Base-by-base conservation (phyloP, 2,888 invertebrate genomes). In the Morpho helenor region DNA sequence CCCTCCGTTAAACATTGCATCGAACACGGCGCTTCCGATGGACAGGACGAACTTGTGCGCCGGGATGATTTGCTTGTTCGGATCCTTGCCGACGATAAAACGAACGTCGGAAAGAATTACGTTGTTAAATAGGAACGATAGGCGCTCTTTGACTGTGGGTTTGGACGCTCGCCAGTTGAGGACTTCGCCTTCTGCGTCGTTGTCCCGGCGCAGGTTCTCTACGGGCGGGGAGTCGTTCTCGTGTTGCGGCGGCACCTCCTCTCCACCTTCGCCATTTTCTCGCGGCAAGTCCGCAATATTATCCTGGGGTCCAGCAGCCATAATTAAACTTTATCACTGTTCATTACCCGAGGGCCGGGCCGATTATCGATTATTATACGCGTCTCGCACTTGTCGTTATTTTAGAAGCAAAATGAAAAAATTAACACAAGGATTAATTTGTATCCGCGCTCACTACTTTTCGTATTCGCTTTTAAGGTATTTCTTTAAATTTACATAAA, bases 1-100 rank as follows among this genome's bases (percentile, higher is more conserved):
- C 0, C 94, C 94, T 40, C 96, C 95, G 74, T 96, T 95, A 73
- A 97, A 96, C 94, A 96, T 95, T 7, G 95, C 96, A 79, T 96
- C 96, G 76, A 97, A 97, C 2, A 97, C 96, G 0, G 95, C 95
- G 73, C 96, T 96, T 1, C 96, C 96, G 7, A 95, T 94, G 0
- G 95, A 95, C 43, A 97, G 79, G 0, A 97, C 94, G 72, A 96
- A 95, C 77, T 93, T 95, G 70, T 96, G 96, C 0, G 96, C 96
- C 0, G 96, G 95, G 63, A 96, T 94, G 9, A 94, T 89, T 75
- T 94, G 93, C 63, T 93, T 92, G 61, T 92, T 92, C 0, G 90
- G 91, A 49, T 93, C 95, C 69, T 94, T 93, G 1, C 96, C 96
- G 10, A 96, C 96, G 45, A 95, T 88, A 71, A 96, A 96, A 70